Percentiles rank a stretch among this genome's conserved stretches.
phyloP scores from a whole-genome alignment of 2,888 invertebrate species.

The Arge pagana region DNA sequence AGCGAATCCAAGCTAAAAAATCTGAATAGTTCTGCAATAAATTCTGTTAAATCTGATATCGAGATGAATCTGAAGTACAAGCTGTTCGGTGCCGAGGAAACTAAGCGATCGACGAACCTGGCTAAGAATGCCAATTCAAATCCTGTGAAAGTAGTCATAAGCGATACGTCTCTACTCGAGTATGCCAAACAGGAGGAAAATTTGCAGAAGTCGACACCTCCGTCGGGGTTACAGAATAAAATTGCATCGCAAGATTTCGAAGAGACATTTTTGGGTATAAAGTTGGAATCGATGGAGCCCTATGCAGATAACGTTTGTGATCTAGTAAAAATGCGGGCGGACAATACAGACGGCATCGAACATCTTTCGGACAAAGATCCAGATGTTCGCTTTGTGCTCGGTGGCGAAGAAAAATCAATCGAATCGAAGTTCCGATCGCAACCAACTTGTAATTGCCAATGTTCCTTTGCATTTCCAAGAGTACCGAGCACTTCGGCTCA shows the following conservation, averaged over 20 bases:
- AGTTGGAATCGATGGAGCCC: conserved; percentile 6
- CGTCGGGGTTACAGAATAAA: conserved; percentile 34
- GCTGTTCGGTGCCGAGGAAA: conserved; percentile 33
- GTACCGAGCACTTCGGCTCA: conserved; percentile 52
- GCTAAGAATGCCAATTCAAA: conserved; percentile 31
- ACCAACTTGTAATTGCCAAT: conserved; percentile 42
- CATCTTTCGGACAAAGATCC: conserved; percentile 29
- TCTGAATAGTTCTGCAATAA: conserved; percentile 38
- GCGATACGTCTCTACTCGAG: conserved; percentile 36
- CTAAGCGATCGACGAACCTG: conserved; percentile 13
- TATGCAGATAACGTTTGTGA: conserved; percentile 27
- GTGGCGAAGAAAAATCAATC: conserved; percentile 44
- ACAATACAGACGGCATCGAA: conserved; percentile 30
- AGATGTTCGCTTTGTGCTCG: conserved; percentile 51
- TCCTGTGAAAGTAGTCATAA: conserved; percentile 48
- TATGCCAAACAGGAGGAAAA: conserved; percentile 12
- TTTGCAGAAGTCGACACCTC: conserved; percentile 27
- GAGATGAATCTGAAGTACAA: conserved; percentile 30
- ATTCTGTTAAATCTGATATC: conserved; percentile 28
- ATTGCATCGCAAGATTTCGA: conserved; percentile 32
- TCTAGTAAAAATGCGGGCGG: conserved; percentile 27
- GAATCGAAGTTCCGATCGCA: conserved; percentile 30
- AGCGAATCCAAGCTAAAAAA: conserved; percentile 42
- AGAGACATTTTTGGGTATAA: conserved; percentile 30
- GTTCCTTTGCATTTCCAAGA: conserved; percentile 45